Evolutionary conservation across 2,888 invertebrate genomes (phyloP), one percentile per base, ranked within the genome.

Genomic region (Itoplectis maculator): DNA sequence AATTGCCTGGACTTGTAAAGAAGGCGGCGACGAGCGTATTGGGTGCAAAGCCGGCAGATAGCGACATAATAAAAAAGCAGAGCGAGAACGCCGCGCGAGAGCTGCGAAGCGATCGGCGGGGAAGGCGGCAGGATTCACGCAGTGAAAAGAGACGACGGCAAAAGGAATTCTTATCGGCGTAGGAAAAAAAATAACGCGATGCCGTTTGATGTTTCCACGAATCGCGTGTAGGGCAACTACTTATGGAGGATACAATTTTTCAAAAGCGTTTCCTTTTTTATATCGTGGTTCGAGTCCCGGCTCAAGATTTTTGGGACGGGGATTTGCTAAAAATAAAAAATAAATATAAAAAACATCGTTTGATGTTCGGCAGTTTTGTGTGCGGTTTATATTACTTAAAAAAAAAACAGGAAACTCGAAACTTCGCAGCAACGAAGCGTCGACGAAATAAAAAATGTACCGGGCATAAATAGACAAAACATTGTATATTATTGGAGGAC

Each of bases 1-100:
- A 70, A 70, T 70, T 70, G 70, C 70, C 56, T 56, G 56, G 56
- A 29, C 56, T 70, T 56, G 70, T 45, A 23, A 45, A 59, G 56
- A 56, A 70, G 45, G 69, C 37, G 40, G 18, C n/a, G 66, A 66
- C 23, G 70, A 15, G 56, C 45, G 51, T 69, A 45, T 45, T 45
- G 45, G 42, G 8, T 56, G 56, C n/a, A 70, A 35, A 61, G 37
- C 59, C 1, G 18, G 37, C n/a, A 37, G 15, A 61, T 61, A 29
- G 56, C 29, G 29, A 59, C 15, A 70, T 54, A 54, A 29, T 42
- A 56, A 70, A 11, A n/a, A 68, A 68, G 37, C 37, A 18, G 8
- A 37, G 37, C 13, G 13, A 35, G n/a, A 56, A 56, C 8, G 37
- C 6, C 37, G 37, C n/a, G 15, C 9, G 37, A 40, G 59, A 15